Base-by-base conservation (phyloP, 92 coral and sea anemone genomes). In the Nematostella vectensis region DNA sequence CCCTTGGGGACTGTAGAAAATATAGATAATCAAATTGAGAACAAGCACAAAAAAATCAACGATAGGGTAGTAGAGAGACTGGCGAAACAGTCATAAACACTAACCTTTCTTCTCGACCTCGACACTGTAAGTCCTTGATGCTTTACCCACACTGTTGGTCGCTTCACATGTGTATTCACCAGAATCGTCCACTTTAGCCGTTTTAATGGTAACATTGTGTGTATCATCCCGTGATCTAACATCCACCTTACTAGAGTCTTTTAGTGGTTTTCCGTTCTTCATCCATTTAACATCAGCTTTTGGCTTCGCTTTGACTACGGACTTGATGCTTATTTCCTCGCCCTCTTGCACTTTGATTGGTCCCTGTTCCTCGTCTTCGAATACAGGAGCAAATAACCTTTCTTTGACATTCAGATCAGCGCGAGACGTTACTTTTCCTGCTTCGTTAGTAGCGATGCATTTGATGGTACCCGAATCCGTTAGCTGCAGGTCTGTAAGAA, bases 151-250 rank as follows among this genome's bases (percentile, higher is more conserved):
- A 39, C 65, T 83, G 43, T 72, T 82, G 27, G 67, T 77, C 1
- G 96, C 99, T 51, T 74, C 93, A 61, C 99, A 93, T 55, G 75
- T 88, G 65, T 86, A 93, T 51, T 74, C 71, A 23, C 96, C 99
- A 43, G 87, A 62, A 57, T 93, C 99, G 0, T 77, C 89, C 11
- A 62, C 54, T 28, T 81, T 78, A 9, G 83, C 65, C 9, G 76
- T 76, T 4, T 70, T 72, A 63, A 93, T 82, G 37, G 76, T 68
- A 44, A 93, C 72, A 20, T 70, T 78, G 50, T 75, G 55, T 39
- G 91, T 76, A 65, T 69, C 82, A 31, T 85, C 94, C 23, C 95
- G 84, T 3, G 86, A 76, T 13, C 81, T 59, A 56, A 93, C 76
- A 54, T 93, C 99, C 29, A 93, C 68, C 27, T 81, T 59, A 18